A percentile compares a stretch with the other conserved stretches of the same genome.
Evolutionary conservation across 2,888 invertebrate species (phyloP).

Genomic region (Odontocolon sp.): DNA sequence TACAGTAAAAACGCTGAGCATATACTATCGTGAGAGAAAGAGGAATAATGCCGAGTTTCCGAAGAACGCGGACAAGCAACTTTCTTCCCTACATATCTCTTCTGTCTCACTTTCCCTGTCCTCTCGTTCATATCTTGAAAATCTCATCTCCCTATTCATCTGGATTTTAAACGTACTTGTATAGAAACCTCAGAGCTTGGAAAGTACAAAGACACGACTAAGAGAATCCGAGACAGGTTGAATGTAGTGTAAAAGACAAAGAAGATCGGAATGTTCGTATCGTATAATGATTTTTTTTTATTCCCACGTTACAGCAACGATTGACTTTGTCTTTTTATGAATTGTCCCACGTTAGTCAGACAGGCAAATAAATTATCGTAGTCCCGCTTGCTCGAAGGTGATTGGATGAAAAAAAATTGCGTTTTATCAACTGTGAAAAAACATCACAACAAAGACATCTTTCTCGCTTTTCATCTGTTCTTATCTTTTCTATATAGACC

Average conservation of each 20-base stretch:
- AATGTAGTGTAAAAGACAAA: too few relatives aligned
- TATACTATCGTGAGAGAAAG: conserved; percentile 6
- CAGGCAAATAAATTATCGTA: not conserved
- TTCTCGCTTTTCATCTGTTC: not conserved
- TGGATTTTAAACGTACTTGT: not conserved
- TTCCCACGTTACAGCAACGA: too few relatives aligned
- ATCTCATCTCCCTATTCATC: conserved; percentile 3
- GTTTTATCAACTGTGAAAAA: not conserved
- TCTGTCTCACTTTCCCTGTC: not conserved
- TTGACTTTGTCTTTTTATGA: too few relatives aligned
- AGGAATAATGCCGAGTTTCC: conserved; percentile 25
- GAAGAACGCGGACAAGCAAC: conserved; percentile 8
- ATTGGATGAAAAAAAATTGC: not conserved
- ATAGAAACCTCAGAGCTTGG: not conserved
- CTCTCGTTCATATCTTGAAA: not conserved
- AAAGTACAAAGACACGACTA: not conserved
- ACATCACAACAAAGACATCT: not conserved
- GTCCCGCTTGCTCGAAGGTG: not conserved
- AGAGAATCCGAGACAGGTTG: not conserved
- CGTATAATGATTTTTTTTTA: too few relatives aligned
- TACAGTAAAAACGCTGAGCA: conserved; percentile 11
- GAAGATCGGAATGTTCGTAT: too few relatives aligned
- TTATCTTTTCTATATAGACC: too few relatives aligned
- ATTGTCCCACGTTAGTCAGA: not conserved
- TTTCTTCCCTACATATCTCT: not conserved